Evolutionary conservation across 2,888 invertebrate genomes (phyloP).

Genomic region (Seira ritae): DNA sequence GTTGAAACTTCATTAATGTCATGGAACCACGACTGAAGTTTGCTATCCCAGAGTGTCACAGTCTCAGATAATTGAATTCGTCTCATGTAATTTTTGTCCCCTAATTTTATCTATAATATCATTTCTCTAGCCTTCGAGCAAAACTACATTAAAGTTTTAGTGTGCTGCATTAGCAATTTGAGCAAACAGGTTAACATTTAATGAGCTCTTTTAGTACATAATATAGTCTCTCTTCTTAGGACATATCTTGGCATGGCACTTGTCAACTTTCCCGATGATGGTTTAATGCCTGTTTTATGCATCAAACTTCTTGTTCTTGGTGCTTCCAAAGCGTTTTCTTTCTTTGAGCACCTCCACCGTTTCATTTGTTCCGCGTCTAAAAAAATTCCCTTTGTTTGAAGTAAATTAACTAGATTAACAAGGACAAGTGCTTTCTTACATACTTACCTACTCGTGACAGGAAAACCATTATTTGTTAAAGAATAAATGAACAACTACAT

Average conservation of each 20-base stretch:
- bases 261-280: no score
- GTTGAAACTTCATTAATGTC: no score
- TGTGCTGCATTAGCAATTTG: not conserved
- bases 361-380: not conserved
- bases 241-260: no score
- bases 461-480: not conserved
- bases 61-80: not conserved
- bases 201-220: not conserved
- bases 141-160: not conserved
- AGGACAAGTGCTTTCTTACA: not conserved
- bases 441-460: not conserved
- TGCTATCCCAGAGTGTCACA: not conserved
- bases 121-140: not conserved
- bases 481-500: not conserved
- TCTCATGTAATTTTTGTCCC: not conserved
- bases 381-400: not conserved
- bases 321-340: not conserved
- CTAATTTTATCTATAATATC: not conserved
- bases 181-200: not conserved
- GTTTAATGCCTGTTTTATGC: not conserved
- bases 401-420: constrained; percentile 7
- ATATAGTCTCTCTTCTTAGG: not conserved
- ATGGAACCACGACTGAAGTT: no score
- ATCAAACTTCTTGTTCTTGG: not conserved
- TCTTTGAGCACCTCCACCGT: no score